Base-by-base conservation (phyloP, 2,797 vertebrate genomes). In the Knipowitschia caucasica region DNA sequence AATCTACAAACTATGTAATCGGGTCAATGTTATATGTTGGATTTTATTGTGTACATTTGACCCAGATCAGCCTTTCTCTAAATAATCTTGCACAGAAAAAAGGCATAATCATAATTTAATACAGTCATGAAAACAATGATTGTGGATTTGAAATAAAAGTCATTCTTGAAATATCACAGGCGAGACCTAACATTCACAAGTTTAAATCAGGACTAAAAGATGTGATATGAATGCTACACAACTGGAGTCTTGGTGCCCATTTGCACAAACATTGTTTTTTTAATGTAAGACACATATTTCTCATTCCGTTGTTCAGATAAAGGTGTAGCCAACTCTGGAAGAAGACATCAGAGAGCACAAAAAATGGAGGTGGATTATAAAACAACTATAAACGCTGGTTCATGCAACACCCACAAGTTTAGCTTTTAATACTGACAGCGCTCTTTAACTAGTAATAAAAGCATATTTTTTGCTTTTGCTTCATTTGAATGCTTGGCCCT, bases 341-440 rank as follows among this genome's bases (percentile, higher is more conserved):
- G 31, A 50, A 26, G 24, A 60, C n/a, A 21, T 44, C 10, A 59
- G 63, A 46, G 36, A 21, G 54, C 46, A 51, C 49, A 50, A 55
- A 49, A 53, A 71, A 69, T 53, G 59, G 69, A 62, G 60, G 69
- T 71, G 69, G 70, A 79, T 78, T 75, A 72, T 69, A 65, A 63
- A 67, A 56, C 40, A 33, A 64, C 65, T 80, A 74, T 82, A 78
- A 86, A 83, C 80, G 83, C 52, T 54, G 69, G 58, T 44, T 55
- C 15, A 1, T 50, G 53, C 49, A 62, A 50, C 64, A 50, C 45
- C 51, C 69, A 62, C 64, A 55, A 36, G 61, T 56, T 69, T 69
- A 57, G 50, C 51, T 17, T 50, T 59, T 47, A 56, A 70, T 52
- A 50, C 20, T 42, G 71, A 65, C 50, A 56, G n/a, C n/a, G n/a